Percentiles rank a stretch among this genome's conserved stretches.
Conservation (phyloP, 2,113 vertebrate species). For the Perca schrenkii region DNA sequence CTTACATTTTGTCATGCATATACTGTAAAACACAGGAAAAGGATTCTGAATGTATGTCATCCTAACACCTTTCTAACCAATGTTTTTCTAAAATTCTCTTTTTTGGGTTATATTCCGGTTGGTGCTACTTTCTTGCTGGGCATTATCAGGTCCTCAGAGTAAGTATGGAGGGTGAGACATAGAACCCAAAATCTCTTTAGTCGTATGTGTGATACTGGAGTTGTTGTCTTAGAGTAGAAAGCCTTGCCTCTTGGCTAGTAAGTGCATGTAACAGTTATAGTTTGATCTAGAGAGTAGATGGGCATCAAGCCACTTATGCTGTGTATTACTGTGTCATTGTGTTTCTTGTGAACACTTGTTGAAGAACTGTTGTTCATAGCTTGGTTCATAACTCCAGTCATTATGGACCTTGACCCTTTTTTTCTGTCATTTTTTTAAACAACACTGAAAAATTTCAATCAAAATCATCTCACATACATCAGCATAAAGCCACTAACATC, state of each 20-base stretch:
- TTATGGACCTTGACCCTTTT: constrained; percentile 15
- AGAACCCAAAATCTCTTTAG: background rate
- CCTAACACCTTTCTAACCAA: constrained; percentile 46
- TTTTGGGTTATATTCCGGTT: constrained; percentile 54
- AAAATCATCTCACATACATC: background rate
- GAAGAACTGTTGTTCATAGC: background rate
- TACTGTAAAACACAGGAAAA: background rate
- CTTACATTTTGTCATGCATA: background rate
- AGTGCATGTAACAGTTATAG: constrained; percentile 59
- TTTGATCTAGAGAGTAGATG: constrained; percentile 2
- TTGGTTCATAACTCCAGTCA: constrained; percentile 8
- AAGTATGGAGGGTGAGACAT: constrained; percentile 68
- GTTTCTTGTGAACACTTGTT: background rate
- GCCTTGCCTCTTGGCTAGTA: constrained; percentile 18
- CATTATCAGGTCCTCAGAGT: constrained; percentile 78
- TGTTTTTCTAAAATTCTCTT: constrained; percentile 68
- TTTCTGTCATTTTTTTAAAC: constrained; percentile 22
- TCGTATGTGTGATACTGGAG: background rate
- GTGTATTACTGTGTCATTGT: background rate
- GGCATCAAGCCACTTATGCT: constrained; percentile 10
- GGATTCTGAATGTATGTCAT: background rate
- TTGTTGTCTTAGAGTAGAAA: constrained; percentile 27
- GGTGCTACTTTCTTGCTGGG: constrained; percentile 60
- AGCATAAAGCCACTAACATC: background rate
- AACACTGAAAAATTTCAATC: background rate